Conservation (phyloP, 2,888 invertebrate genomes). For the Scaptomyza reducta region DNA sequence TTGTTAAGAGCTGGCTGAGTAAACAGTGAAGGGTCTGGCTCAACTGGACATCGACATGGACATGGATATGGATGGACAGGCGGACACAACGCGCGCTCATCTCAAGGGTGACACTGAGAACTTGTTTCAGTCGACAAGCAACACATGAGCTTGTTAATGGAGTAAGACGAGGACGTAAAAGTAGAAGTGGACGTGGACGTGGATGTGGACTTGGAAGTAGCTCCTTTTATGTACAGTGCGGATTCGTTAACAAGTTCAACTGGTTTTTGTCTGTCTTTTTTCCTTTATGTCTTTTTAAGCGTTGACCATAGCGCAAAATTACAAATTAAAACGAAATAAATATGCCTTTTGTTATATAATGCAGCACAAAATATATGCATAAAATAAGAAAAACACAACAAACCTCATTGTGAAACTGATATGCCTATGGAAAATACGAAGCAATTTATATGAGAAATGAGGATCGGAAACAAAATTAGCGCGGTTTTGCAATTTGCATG, state of each 20-base stretch:
- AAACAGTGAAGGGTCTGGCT: slow-evolving; percentile 58
- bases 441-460: slow-evolving; percentile 10
- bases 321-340: slow-evolving; percentile 79
- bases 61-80: slow-evolving; percentile 5
- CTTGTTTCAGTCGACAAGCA: slow-evolving; percentile 47
- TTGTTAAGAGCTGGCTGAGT: slow-evolving; percentile 81
- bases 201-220: slow-evolving; percentile 31
- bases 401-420: slow-evolving; percentile 64
- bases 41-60: slow-evolving; percentile 37
- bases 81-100: slow-evolving; percentile 34
- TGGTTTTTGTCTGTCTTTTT: slow-evolving; percentile 47
- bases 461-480: slow-evolving; percentile 63
- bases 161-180: slow-evolving; percentile 30
- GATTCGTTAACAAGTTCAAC: slow-evolving; percentile 65
- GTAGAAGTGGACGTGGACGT: neutral
- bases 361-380: slow-evolving; percentile 33
- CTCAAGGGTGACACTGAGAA: slow-evolving; percentile 64
- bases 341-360: slow-evolving; percentile 71
- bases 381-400: slow-evolving; percentile 20
- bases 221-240: slow-evolving; percentile 34
- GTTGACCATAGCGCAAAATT: slow-evolving; percentile 76
- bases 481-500: slow-evolving; percentile 78
- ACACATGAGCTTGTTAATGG: slow-evolving; percentile 61
- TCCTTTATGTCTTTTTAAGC: slow-evolving; percentile 1
- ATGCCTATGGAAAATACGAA: slow-evolving; percentile 27